These are phyloP conservation scores for Pteronura brasiliensis DNA, from an alignment of 2,113 vertebrate genomes.

Conservation along the genomic window DNA sequence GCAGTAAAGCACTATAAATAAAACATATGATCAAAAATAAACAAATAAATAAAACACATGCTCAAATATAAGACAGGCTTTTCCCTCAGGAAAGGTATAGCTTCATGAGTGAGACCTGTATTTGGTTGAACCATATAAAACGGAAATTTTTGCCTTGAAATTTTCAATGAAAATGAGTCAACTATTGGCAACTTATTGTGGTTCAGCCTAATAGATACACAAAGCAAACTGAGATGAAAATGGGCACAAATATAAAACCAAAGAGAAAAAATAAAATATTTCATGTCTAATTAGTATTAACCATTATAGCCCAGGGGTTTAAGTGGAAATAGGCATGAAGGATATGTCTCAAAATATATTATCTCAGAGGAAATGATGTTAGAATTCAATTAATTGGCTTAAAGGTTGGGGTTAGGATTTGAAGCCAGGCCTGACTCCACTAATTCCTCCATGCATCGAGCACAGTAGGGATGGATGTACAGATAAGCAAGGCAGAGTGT, in stretches of 20 bases:
- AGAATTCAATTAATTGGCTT: neutral
- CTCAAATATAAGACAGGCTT: neutral
- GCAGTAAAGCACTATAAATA: neutral
- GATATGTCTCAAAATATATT: neutral
- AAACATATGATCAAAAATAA: neutral
- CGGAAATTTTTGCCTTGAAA: neutral
- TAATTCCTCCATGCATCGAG: neutral
- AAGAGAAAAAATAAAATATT: neutral
- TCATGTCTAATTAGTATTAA: neutral
- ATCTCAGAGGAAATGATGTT: neutral
- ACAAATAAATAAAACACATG: neutral
- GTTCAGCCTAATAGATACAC: neutral
- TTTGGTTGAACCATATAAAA: neutral
- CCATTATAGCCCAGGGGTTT: neutral
- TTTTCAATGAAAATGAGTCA: neutral
- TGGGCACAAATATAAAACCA: neutral
- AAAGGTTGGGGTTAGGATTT: neutral
- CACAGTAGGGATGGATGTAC: neutral
- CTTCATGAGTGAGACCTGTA: neutral
- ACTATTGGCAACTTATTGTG: neutral
- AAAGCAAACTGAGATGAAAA: neutral
- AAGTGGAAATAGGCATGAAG: neutral
- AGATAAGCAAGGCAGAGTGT: neutral
- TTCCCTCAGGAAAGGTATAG: neutral
- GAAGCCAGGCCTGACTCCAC: neutral